These are phyloP conservation scores for Oryctolagus cuniculus DNA, from an alignment of 2,113 vertebrate genomes.

Conservation along the genomic window mOryCun1.1 NC_091448.1:43658001-43658500, in stretches of 20 bases:
- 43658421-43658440: no score
- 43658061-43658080: slow-evolving; percentile 68
- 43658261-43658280: neutral
- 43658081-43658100: slow-evolving; percentile 61
- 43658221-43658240: slow-evolving; percentile 23
- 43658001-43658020: neutral
- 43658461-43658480: no score
- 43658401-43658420: no score
- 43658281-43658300: slow-evolving; percentile 27
- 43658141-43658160: slow-evolving; percentile 65
- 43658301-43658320: neutral
- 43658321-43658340: neutral
- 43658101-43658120: slow-evolving; percentile 52
- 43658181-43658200: slow-evolving; percentile 49
- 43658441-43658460: no score
- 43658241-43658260: neutral
- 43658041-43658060: slow-evolving; percentile 32
- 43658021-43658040: slow-evolving; percentile 55
- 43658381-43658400: no score
- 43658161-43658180: slow-evolving; percentile 64
- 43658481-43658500: no score
- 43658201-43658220: slow-evolving; percentile 33
- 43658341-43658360: no score
- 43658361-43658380: no score
- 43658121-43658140: slow-evolving; percentile 51